Conservation (phyloP, 2,888 invertebrate genomes). For the Caenorhabditis angaria region DNA sequence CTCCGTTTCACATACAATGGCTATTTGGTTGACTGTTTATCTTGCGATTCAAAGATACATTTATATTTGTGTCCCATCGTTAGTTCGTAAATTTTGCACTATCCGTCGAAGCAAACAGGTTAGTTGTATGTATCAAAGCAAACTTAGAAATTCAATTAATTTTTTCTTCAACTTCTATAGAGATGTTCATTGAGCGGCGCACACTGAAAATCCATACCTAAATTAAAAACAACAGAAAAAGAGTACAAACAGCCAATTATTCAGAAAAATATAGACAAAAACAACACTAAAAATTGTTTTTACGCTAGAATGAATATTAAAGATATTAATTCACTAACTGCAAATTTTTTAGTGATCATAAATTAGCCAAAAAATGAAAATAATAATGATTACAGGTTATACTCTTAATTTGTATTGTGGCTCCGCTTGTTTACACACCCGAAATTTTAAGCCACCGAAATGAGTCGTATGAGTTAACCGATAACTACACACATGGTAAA, state of each 20-base stretch:
- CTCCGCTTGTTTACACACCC: slow-evolving; percentile 64
- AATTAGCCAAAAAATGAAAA: not conserved
- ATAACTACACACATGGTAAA: slow-evolving; percentile 52
- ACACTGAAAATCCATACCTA: not conserved
- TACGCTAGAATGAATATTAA: not conserved
- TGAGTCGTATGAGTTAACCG: slow-evolving; percentile 56
- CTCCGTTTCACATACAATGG: slow-evolving; percentile 89
- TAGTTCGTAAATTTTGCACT: slow-evolving; percentile 82
- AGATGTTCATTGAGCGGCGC: not conserved
- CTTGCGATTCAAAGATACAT: slow-evolving; percentile 91
- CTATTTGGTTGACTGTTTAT: slow-evolving; percentile 90
- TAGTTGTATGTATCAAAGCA: not conserved
- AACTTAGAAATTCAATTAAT: slow-evolving; percentile 3
- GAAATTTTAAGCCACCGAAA: slow-evolving; percentile 64
- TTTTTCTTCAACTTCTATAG: not conserved
- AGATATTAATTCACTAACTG: not conserved
- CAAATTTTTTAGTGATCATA: not conserved
- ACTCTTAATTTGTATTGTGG: slow-evolving; percentile 75
- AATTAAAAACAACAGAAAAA: not conserved
- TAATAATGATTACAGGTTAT: slow-evolving; percentile 66
- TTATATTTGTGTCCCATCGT: slow-evolving; percentile 90
- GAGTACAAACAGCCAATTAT: not conserved
- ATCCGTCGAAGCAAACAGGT: slow-evolving; percentile 72
- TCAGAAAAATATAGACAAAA: not conserved
- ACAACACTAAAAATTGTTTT: slow-evolving; percentile 1